Evolutionary conservation across 2,888 invertebrate species (phyloP).

Genomic region (Brenthis ino): DNA sequence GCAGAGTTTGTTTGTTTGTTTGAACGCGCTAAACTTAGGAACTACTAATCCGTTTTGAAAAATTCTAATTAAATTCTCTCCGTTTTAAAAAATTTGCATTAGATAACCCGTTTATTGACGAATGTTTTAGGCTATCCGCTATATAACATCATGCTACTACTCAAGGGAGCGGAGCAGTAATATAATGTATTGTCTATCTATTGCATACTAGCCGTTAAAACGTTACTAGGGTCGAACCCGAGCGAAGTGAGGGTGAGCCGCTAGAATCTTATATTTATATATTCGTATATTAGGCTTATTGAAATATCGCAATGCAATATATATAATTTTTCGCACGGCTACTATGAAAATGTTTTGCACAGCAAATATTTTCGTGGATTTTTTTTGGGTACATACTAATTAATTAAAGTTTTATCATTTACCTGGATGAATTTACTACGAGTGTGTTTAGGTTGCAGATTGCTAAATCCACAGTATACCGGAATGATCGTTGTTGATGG

Average conservation of each 20-base stretch:
- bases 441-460: conserved; percentile 38
- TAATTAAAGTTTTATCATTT: neutral
- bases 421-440: conserved; percentile 8
- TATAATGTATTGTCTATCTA: no score
- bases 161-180: no score
- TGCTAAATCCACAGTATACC: conserved; percentile 52
- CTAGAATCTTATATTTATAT: no score
- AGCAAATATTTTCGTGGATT: neutral
- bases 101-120: no score
- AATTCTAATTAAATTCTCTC: no score
- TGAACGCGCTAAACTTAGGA: no score
- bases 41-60: no score
- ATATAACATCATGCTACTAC: no score
- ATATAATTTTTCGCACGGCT: conserved; percentile 27
- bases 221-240: neutral
- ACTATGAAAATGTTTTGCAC: neutral
- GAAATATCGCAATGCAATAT: conserved; percentile 27
- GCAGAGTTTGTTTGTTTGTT: no score
- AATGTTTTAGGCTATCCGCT: no score
- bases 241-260: neutral
- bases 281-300: neutral
- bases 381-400: neutral
- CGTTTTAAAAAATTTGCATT: no score
- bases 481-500: conserved; percentile 38
- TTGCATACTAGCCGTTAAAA: no score